Percentiles rank a stretch among this genome's conserved stretches.
phyloP scores from a whole-genome alignment of 1,140 invertebrate species.

The Pseudoatta argentina region DNA sequence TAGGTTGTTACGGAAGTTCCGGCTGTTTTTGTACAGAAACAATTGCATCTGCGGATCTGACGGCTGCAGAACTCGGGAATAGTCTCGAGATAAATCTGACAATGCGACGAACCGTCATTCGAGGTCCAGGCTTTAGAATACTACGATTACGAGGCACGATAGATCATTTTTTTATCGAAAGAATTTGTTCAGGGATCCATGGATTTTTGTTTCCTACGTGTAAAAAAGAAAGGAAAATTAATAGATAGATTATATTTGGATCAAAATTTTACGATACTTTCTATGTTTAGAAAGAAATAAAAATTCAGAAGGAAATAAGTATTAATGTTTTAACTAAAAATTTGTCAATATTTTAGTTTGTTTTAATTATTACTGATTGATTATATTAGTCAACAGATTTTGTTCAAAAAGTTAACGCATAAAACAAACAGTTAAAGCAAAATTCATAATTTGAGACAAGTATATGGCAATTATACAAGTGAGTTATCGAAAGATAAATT shows the following conservation, averaged over 20 bases:
- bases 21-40: constrained; percentile 54
- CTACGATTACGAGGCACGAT: background rate
- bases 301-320: background rate
- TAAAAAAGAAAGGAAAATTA: background rate
- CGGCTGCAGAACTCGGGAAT: background rate
- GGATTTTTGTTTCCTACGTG: background rate
- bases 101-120: constrained; percentile 23
- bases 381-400: background rate
- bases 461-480: background rate
- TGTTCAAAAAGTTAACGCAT: background rate
- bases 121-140: background rate
- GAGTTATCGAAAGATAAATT: background rate
- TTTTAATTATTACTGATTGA: background rate
- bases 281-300: background rate
- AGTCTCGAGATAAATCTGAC: constrained; percentile 47
- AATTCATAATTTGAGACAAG: background rate
- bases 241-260: background rate
- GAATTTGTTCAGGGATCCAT: background rate
- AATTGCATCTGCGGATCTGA: constrained; percentile 50
- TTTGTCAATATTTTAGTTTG: background rate
- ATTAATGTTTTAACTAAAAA: background rate
- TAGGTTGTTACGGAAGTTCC: constrained; percentile 62
- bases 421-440: background rate
- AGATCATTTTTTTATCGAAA: background rate
- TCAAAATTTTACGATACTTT: background rate